phyloP scores from a whole-genome alignment of 2,113 vertebrate species.

The Oxyruncus cristatus region DNA sequence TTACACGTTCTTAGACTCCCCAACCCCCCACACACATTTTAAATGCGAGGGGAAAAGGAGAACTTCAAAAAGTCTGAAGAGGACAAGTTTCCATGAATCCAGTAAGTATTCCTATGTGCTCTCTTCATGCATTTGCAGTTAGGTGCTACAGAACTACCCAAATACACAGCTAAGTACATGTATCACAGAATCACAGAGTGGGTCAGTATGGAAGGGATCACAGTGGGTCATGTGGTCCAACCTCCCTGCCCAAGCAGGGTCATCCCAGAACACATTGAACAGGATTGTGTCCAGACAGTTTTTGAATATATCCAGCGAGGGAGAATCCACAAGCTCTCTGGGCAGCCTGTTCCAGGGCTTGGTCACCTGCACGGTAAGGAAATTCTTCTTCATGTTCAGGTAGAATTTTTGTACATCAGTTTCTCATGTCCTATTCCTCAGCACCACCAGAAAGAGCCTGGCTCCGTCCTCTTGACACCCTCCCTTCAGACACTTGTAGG shows the following conservation, averaged over 20 bases:
- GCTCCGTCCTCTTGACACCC: not conserved
- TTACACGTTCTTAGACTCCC: not conserved
- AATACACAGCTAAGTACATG: rapidly evolving
- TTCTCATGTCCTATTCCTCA: not conserved
- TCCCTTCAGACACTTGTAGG: not conserved
- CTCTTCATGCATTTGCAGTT: not conserved
- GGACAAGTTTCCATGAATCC: not conserved
- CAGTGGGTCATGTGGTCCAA: not conserved
- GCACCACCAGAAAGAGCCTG: not conserved
- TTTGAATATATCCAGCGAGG: not conserved
- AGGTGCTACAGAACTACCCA: rapidly evolving
- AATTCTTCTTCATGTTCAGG: not conserved
- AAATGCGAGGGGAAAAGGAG: not conserved
- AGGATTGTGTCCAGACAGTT: not conserved
- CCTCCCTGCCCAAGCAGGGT: not conserved
- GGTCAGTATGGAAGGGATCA: not conserved
- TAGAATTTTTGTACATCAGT: not conserved
- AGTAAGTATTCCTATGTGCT: not conserved
- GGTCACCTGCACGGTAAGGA: not conserved
- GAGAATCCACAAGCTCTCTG: not conserved
- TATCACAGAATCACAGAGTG: not conserved
- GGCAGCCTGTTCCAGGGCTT: not conserved
- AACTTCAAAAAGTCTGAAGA: not conserved
- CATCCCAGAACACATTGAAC: not conserved
- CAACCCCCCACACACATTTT: not conserved